Evolutionary conservation across 2,888 invertebrate genomes (phyloP).

Genomic region (Lycophotia porphyrea): DNA sequence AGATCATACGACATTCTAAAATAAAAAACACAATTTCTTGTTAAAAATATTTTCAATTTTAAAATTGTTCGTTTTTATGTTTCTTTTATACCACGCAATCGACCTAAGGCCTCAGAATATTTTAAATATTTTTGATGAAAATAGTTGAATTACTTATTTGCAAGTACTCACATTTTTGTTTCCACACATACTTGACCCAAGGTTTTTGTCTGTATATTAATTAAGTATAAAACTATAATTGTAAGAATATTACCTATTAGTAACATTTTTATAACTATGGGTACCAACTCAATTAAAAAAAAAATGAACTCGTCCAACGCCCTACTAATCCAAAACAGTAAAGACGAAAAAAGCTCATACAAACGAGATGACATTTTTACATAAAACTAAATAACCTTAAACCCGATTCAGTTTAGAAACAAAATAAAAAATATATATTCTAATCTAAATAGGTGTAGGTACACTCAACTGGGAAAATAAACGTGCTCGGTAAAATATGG

Average conservation of each 20-base stretch:
- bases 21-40: too few relatives aligned
- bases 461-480: constrained; percentile 8
- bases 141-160: not conserved
- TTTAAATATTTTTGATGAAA: not conserved
- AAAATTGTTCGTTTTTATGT: too few relatives aligned
- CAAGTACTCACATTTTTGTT: constrained; percentile 46
- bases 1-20: too few relatives aligned
- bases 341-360: not conserved
- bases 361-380: not conserved
- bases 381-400: not conserved
- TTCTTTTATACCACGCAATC: not conserved
- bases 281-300: not conserved
- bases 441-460: not conserved
- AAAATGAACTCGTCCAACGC: not conserved
- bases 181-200: constrained; percentile 51
- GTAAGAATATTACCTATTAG: not conserved
- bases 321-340: not conserved
- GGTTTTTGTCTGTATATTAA: constrained; percentile 20
- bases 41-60: too few relatives aligned
- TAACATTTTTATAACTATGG: constrained; percentile 21
- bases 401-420: not conserved
- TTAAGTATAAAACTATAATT: constrained; percentile 2
- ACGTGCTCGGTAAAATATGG: not conserved
- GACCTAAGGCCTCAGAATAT: not conserved
- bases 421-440: not conserved